These are phyloP conservation scores for Drosophila mojavensis DNA, from an alignment of 1,140 invertebrate species.

Conservation along the genomic window DNA sequence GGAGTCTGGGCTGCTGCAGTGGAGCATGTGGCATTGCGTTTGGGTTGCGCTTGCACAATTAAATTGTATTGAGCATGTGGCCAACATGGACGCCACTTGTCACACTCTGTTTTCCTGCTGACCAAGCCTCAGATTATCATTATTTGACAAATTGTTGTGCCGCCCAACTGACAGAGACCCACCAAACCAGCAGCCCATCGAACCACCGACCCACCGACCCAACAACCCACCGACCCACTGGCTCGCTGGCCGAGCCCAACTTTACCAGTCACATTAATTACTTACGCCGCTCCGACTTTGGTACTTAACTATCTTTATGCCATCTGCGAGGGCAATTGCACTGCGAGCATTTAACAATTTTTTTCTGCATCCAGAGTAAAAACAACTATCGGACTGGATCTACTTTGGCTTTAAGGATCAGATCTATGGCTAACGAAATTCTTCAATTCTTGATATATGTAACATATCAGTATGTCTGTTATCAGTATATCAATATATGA, in stretches of 20 bases:
- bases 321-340: not conserved
- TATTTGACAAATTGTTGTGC: slow-evolving; percentile 55
- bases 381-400: too few relatives aligned
- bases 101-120: slow-evolving; percentile 35
- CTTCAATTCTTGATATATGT: too few relatives aligned
- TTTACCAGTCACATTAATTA: slow-evolving; percentile 19
- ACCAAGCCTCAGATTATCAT: slow-evolving; percentile 55
- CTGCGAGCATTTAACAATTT: not conserved
- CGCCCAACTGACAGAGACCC: slow-evolving; percentile 16
- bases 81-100: slow-evolving; percentile 37
- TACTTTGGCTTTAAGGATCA: too few relatives aligned
- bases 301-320: slow-evolving; percentile 4
- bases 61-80: slow-evolving; percentile 48
- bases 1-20: not conserved
- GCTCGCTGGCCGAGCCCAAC: not conserved
- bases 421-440: too few relatives aligned
- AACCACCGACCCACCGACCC: not conserved
- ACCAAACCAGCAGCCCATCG: not conserved
- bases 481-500: too few relatives aligned
- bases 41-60: slow-evolving; percentile 16
- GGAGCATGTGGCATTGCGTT: slow-evolving; percentile 2
- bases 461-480: too few relatives aligned
- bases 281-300: not conserved
- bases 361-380: too few relatives aligned
- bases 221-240: slow-evolving; percentile 1